These are phyloP conservation scores for Drosophila mayaguana DNA, from an alignment of 2,888 invertebrate species.

Conservation along the genomic window DNA sequence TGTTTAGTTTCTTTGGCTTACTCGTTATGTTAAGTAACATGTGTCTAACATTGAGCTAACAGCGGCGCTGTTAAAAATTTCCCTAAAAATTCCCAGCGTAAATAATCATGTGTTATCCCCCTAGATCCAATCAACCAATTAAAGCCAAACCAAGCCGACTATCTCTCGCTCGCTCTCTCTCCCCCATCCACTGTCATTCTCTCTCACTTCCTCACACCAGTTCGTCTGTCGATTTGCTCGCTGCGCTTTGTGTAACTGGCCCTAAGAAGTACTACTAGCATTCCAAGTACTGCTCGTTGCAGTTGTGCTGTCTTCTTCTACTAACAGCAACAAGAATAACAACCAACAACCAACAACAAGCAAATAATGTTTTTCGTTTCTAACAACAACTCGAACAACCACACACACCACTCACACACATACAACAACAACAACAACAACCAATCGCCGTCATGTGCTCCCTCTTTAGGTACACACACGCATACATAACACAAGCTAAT, in stretches of 20 bases:
- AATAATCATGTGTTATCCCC: constrained; percentile 20
- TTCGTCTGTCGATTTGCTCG: constrained; percentile 33
- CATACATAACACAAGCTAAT: constrained; percentile 84
- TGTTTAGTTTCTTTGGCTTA: constrained; percentile 8
- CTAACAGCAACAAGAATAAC: constrained; percentile 41
- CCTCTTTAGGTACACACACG: constrained; percentile 84
- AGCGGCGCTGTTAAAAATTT: constrained; percentile 10
- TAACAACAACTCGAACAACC: constrained; percentile 42
- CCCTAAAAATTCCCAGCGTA: neutral
- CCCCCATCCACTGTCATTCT: constrained; percentile 7
- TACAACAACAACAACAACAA: constrained; percentile 1
- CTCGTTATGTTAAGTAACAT: constrained; percentile 46
- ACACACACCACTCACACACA: constrained; percentile 15
- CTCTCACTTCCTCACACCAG: constrained; percentile 19
- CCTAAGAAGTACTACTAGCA: constrained; percentile 1
- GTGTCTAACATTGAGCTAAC: constrained; percentile 45
- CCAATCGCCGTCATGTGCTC: constrained; percentile 62
- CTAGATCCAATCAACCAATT: neutral
- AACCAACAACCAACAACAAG: constrained; percentile 26
- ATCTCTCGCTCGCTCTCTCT: constrained; percentile 3
- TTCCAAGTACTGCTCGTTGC: constrained; percentile 12
- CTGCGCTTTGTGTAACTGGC: constrained; percentile 44
- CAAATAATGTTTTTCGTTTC: constrained; percentile 39
- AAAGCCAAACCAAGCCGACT: neutral
- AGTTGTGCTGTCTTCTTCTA: constrained; percentile 38